phyloP scores from a whole-genome alignment of 2,113 vertebrate genomes.

The Hypanus sabinus region DNA sequence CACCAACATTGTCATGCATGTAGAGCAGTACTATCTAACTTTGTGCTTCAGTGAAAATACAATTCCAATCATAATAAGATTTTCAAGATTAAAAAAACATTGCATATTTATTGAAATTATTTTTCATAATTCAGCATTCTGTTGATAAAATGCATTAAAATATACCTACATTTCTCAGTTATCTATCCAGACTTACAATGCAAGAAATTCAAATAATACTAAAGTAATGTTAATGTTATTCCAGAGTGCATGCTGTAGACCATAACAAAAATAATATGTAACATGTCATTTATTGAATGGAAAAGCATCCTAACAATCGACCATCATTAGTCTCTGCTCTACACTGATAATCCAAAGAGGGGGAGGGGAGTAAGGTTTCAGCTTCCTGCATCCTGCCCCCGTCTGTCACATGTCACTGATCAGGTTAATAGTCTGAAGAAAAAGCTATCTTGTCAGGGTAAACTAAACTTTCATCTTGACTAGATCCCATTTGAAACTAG shows the following conservation, averaged over 20 bases:
- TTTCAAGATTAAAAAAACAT: not conserved
- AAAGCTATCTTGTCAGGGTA: conserved; percentile 44
- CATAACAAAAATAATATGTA: not conserved
- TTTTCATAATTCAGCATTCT: not conserved
- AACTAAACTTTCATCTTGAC: conserved; percentile 47
- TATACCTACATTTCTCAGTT: not conserved
- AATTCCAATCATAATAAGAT: not conserved
- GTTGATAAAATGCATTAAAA: not conserved
- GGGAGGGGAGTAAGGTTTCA: not conserved
- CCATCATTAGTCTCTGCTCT: conserved; percentile 1
- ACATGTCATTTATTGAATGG: conserved; percentile 2
- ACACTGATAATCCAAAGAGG: not conserved
- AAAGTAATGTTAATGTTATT: not conserved
- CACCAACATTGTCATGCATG: not conserved
- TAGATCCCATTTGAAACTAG: conserved; percentile 41
- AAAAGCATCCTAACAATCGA: not conserved
- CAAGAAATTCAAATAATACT: not conserved
- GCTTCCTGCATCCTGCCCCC: conserved; percentile 3
- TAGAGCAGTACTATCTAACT: not conserved
- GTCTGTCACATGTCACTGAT: conserved; percentile 45
- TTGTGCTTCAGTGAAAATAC: not conserved
- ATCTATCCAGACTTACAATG: not conserved
- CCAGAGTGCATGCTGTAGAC: not conserved
- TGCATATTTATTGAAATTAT: not conserved
- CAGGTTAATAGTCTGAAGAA: conserved; percentile 45